Conservation (phyloP, 2,797 vertebrate genomes). For the Champsocephalus esox region DNA sequence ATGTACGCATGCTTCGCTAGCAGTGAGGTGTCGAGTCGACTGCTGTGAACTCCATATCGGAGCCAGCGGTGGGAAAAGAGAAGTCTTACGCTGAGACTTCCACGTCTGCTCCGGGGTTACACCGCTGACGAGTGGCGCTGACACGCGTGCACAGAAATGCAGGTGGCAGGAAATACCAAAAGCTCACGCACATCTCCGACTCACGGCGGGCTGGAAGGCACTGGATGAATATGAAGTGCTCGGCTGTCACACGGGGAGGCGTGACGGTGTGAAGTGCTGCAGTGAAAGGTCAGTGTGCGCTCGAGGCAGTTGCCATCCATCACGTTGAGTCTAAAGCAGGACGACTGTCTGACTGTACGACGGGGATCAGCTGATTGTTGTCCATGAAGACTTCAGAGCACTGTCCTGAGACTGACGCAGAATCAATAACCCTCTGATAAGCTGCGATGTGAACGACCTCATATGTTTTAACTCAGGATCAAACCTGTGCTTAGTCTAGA, state of each 20-base stretch:
- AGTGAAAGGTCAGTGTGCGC: constrained; percentile 60
- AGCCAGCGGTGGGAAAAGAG: constrained; percentile 23
- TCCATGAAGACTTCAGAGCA: too few relatives aligned
- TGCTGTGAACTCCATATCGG: constrained; percentile 22
- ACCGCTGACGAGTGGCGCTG: constrained; percentile 34
- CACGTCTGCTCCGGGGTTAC: constrained; percentile 43
- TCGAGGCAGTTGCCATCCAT: constrained; percentile 51
- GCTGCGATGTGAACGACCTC: too few relatives aligned
- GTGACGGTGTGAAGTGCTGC: constrained; percentile 43
- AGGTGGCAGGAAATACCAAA: constrained; percentile 12
- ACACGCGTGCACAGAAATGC: neutral
- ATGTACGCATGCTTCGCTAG: constrained; percentile 22
- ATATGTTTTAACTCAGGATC: too few relatives aligned
- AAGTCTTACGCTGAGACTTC: constrained; percentile 27
- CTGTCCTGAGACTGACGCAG: too few relatives aligned
- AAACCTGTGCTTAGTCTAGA: too few relatives aligned
- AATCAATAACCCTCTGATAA: too few relatives aligned
- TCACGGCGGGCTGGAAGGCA: constrained; percentile 1
- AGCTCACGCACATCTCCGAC: neutral
- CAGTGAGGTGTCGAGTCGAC: neutral
- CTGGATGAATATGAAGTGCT: constrained; percentile 41
- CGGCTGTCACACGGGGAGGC: constrained; percentile 47
- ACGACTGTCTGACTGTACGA: neutral
- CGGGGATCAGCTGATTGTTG: too few relatives aligned
- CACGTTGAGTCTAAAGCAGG: constrained; percentile 27